These are phyloP conservation scores for Sturmia bella DNA, from an alignment of 2,888 invertebrate species.

Conservation along the genomic window DNA sequence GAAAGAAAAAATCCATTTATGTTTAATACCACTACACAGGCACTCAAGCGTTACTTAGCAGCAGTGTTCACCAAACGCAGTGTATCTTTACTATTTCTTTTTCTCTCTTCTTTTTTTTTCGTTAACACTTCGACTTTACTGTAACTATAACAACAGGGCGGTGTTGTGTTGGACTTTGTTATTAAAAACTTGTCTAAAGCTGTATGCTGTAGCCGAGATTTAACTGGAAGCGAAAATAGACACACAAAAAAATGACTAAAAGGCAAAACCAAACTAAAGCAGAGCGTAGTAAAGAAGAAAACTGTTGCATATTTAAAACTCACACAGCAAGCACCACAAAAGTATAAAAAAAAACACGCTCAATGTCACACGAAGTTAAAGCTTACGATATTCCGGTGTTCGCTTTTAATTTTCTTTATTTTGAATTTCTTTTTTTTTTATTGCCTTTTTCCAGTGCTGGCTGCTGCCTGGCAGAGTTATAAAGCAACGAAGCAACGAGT, in stretches of 20 bases:
- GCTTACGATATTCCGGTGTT: slow-evolving; percentile 39
- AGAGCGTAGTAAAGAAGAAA: slow-evolving; percentile 47
- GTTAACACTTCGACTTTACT: slow-evolving; percentile 33
- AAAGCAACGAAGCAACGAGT: slow-evolving; percentile 31
- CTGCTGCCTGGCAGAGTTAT: slow-evolving; percentile 49
- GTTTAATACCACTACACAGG: slow-evolving; percentile 70
- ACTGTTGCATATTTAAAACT: slow-evolving; percentile 66
- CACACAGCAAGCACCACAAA: slow-evolving; percentile 15
- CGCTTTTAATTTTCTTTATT: slow-evolving; percentile 24
- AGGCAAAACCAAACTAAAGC: slow-evolving; percentile 24
- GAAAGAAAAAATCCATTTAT: slow-evolving; percentile 65
- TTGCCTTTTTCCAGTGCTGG: not conserved
- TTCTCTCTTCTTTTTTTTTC: not conserved
- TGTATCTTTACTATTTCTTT: not conserved
- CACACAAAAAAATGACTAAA: not conserved
- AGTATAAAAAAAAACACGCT: slow-evolving; percentile 67
- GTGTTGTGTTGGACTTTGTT: slow-evolving; percentile 22
- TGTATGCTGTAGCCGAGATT: slow-evolving; percentile 36
- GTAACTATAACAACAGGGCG: not conserved
- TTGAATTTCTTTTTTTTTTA: not conserved
- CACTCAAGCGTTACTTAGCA: slow-evolving; percentile 66
- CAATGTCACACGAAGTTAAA: slow-evolving; percentile 69
- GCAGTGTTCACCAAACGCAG: slow-evolving; percentile 27
- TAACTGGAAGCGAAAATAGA: not conserved
- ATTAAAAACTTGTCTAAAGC: slow-evolving; percentile 60